Conservation (phyloP, 2,113 vertebrate species). For the Macrotis lagotis region DNA sequence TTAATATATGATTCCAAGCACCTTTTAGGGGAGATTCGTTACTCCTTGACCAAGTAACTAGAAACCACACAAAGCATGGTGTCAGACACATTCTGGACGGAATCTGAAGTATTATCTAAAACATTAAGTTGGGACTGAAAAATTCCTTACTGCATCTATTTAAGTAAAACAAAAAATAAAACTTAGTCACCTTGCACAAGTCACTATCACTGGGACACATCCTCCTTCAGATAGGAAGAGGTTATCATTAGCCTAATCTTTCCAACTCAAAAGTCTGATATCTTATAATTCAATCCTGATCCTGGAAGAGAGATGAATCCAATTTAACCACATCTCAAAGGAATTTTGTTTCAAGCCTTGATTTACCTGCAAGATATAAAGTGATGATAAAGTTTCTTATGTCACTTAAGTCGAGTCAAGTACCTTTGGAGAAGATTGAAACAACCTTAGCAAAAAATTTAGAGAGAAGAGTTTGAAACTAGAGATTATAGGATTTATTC, state of each 20-base stretch:
- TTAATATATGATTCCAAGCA: background rate
- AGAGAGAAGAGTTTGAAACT: background rate
- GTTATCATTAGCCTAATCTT: background rate
- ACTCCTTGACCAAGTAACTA: background rate
- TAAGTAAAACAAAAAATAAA: background rate
- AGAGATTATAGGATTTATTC: background rate
- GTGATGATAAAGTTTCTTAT: background rate
- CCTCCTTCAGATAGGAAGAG: background rate
- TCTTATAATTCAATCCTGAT: background rate
- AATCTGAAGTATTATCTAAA: background rate
- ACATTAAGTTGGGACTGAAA: background rate
- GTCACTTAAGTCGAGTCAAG: background rate
- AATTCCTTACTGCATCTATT: background rate
- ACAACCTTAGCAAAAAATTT: background rate
- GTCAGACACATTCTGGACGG: background rate
- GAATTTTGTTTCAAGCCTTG: background rate
- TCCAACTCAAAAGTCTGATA: background rate
- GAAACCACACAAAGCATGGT: background rate
- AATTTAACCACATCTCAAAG: background rate
- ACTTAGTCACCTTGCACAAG: background rate
- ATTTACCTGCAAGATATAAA: background rate
- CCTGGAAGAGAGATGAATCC: background rate
- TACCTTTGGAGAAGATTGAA: background rate
- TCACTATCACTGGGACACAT: background rate
- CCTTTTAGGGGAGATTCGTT: background rate